Base-by-base conservation (phyloP, 2,113 vertebrate genomes). In the Plecotus auritus region DNA sequence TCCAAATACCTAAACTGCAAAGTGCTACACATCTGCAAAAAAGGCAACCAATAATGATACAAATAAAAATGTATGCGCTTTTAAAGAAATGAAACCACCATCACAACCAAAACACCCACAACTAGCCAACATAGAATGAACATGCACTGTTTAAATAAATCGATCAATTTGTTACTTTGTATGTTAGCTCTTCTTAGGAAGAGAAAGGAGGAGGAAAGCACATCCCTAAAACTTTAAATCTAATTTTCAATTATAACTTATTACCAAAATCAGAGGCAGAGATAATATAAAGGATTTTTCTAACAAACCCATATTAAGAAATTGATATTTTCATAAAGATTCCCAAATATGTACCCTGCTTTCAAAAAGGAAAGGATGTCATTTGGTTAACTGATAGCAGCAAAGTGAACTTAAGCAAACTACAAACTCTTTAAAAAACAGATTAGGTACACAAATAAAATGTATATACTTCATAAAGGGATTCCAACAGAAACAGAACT, bases 1-100 rank as follows among this genome's bases (percentile, higher is more conserved):
- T 99, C 99, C 99, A 99, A 98, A 99, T 99, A 67, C 99, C 99
- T 98, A 99, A 98, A 97, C 99, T 99, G 97, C 99, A 99, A 97
- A 99, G 98, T 72, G 99, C 99, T 97, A 99, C 99, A 98, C 99
- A 99, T 96, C 99, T 99, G 98, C 59, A 97, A 98, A 97, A 97
- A 42, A 97, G 86, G 5, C 32, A 73, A 69, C 72, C 35, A 45
- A 97, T 6, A 96, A 54, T 20, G 85, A 73, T 42, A 96, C 11
- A 95, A 72, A 85, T 37, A 88, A 77, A 96, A 91, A 28, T 28
- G 3, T 5, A 26, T 54, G 32, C 78, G 45, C 9, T 5, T 88
- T 86, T 80, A 93, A 92, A 88, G 82, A 92, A 93, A 89, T 73
- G 6, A 80, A 90, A 86, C 7, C 35, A 93, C 9, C 14, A 84